A percentile compares a stretch with the other conserved stretches of the same genome.
phyloP scores from a whole-genome alignment of 2,113 vertebrate species.

The Hippocampus guttulatus region DNA sequence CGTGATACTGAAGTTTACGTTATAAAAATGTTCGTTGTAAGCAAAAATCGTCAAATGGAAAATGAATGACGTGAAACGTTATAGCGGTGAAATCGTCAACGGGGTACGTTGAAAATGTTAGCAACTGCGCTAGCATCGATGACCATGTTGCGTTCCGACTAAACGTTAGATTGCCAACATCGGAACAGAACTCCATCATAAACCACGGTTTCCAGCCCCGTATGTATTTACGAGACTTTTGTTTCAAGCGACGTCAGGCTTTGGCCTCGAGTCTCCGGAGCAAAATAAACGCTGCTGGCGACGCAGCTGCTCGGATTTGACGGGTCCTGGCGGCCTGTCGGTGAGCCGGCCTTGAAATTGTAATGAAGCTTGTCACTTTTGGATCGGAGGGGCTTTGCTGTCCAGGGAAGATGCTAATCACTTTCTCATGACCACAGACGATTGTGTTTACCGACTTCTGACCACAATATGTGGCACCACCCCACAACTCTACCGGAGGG shows the following conservation, averaged over 20 bases:
- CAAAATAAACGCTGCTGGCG: conserved; percentile 59
- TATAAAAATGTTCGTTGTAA: too few relatives aligned
- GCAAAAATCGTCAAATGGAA: too few relatives aligned
- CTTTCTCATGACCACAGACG: conserved; percentile 73
- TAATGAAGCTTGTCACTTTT: conserved; percentile 63
- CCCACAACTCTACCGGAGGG: neutral
- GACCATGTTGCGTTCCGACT: neutral
- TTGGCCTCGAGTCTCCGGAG: conserved; percentile 56
- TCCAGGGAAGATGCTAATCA: conserved; percentile 59
- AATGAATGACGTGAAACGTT: too few relatives aligned
- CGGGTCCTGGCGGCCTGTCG: conserved; percentile 55
- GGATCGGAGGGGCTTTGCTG: conserved; percentile 39
- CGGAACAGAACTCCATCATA: neutral
- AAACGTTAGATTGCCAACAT: neutral
- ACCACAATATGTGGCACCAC: neutral
- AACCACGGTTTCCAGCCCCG: neutral
- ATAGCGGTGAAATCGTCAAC: too few relatives aligned
- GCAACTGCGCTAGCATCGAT: too few relatives aligned
- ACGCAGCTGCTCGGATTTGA: conserved; percentile 53
- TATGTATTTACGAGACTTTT: conserved; percentile 40
- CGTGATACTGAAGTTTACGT: too few relatives aligned
- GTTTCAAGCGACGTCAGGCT: conserved; percentile 57
- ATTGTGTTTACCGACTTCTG: conserved; percentile 3
- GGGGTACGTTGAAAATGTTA: too few relatives aligned
- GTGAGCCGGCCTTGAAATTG: conserved; percentile 58